Evolutionary conservation across 2,113 vertebrate genomes (phyloP).

Genomic region (Conger conger): DNA sequence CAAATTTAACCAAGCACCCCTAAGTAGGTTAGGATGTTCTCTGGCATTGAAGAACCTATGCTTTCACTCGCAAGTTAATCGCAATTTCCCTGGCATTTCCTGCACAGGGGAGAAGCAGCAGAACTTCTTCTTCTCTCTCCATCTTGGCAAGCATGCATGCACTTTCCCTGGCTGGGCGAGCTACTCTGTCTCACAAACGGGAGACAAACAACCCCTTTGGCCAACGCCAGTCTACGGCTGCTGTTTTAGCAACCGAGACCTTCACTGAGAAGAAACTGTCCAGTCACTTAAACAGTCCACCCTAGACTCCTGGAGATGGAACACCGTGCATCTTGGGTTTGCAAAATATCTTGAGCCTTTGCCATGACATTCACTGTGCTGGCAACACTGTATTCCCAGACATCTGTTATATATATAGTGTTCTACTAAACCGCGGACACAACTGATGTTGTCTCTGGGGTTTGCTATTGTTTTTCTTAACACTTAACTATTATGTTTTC

Average conservation of each 20-base stretch:
- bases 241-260: background rate
- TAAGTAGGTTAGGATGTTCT: constrained; percentile 7
- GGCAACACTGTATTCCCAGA: constrained; percentile 43
- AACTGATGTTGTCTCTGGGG: constrained; percentile 43
- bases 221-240: background rate
- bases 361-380: constrained; percentile 36
- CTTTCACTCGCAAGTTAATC: constrained; percentile 10
- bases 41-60: background rate
- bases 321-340: constrained; percentile 43
- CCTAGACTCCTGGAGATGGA: background rate
- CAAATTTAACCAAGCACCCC: background rate
- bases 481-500: background rate
- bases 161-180: constrained; percentile 9
- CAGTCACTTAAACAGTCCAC: background rate
- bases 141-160: constrained; percentile 2
- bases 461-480: constrained; percentile 42
- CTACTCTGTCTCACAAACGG: background rate
- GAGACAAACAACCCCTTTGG: constrained; percentile 12
- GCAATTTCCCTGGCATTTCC: constrained; percentile 4
- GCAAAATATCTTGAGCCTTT: constrained; percentile 39
- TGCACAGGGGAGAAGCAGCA: background rate
- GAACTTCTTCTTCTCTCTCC: constrained; percentile 6
- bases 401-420: constrained; percentile 65
- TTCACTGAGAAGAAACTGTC: constrained; percentile 3
- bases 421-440: constrained; percentile 48